Conservation (phyloP, 1,140 invertebrate species). For the Lysiphlebus fabarum region DNA sequence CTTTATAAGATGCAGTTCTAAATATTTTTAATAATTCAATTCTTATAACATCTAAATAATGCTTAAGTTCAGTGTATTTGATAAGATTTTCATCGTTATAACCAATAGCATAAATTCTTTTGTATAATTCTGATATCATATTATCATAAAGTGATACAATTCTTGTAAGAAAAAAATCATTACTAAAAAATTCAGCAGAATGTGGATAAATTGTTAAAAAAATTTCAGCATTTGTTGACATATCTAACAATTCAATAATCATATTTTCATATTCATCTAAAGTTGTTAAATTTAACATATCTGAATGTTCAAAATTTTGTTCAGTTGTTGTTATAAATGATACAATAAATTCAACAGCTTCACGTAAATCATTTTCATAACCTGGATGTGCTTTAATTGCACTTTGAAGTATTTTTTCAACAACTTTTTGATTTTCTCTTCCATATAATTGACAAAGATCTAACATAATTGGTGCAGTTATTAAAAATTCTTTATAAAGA, state of each 20-base stretch:
- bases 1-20: constrained; percentile 48
- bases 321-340: constrained; percentile 24
- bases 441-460: constrained; percentile 75
- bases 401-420: constrained; percentile 63
- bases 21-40: constrained; percentile 54
- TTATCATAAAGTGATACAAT: constrained; percentile 66
- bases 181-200: constrained; percentile 52
- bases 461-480: constrained; percentile 77
- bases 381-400: constrained; percentile 69
- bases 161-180: constrained; percentile 59
- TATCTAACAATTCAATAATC: constrained; percentile 70
- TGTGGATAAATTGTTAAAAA: constrained; percentile 64
- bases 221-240: constrained; percentile 62
- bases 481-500: constrained; percentile 75
- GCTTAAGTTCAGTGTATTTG: constrained; percentile 41
- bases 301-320: constrained; percentile 31
- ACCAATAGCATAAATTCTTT: constrained; percentile 54
- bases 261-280: constrained; percentile 56
- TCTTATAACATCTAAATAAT: constrained; percentile 49
- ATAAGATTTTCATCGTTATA: constrained; percentile 38
- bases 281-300: constrained; percentile 22
- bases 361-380: constrained; percentile 66
- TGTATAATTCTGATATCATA: constrained; percentile 63
- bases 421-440: constrained; percentile 60
- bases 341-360: constrained; percentile 57